Percentiles rank a stretch among this genome's conserved stretches.
These are phyloP conservation scores for Anseranas semipalmata DNA, from an alignment of 2,113 vertebrate species.

Conservation along the genomic window DNA sequence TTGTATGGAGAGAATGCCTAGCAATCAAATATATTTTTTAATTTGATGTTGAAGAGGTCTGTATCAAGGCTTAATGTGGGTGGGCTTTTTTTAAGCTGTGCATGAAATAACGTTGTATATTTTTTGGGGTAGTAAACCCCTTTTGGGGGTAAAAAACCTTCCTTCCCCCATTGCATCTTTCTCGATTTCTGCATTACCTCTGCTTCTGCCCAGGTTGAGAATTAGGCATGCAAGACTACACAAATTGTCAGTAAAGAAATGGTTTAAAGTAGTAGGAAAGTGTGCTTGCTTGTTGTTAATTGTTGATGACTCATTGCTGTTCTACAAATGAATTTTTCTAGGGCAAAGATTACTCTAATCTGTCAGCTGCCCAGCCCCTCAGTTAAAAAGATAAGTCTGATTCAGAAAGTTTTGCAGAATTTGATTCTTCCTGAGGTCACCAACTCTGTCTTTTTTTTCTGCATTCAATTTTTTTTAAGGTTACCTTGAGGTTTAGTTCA, in stretches of 20 bases:
- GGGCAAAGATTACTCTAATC: background rate
- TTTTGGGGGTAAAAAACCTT: too few relatives aligned
- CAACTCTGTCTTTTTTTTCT: background rate
- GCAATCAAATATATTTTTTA: background rate
- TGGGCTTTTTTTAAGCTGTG: background rate
- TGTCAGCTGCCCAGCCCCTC: background rate
- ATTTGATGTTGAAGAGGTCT: background rate
- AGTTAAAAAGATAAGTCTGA: background rate
- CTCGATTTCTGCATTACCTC: background rate
- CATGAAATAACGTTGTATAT: background rate
- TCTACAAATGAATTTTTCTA: background rate
- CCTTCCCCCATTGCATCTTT: background rate
- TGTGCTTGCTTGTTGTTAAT: background rate
- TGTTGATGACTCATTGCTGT: background rate
- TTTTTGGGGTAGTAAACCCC: too few relatives aligned
- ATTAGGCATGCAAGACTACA: background rate
- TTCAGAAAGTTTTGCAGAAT: background rate
- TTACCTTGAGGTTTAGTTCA: slow-evolving; percentile 23
- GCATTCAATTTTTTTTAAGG: background rate
- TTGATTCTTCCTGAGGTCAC: background rate
- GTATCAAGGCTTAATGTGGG: background rate
- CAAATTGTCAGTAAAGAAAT: background rate
- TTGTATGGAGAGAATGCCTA: background rate
- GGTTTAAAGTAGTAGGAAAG: background rate
- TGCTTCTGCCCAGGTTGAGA: background rate